Evolutionary conservation across 2,888 invertebrate species (phyloP).

Genomic region (Lochmaea capreae): DNA sequence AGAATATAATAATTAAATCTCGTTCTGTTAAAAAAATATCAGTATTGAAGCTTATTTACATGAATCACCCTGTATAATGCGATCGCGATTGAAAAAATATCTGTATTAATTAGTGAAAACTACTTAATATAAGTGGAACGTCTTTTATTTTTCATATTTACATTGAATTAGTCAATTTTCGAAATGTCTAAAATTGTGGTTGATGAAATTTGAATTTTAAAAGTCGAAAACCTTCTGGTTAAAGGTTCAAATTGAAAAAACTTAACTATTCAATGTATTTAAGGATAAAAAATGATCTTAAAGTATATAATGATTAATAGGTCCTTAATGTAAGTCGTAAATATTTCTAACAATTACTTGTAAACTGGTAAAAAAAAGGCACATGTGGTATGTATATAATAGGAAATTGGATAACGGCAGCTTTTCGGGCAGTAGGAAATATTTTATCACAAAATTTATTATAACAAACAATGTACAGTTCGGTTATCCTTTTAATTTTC

Average conservation of each 20-base stretch:
- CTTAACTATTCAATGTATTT: too few relatives aligned
- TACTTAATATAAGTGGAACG: background rate
- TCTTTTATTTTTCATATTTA: background rate
- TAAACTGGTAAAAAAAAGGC: constrained; percentile 22
- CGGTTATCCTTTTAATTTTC: too few relatives aligned
- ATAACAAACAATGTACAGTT: constrained; percentile 18
- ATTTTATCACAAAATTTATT: constrained; percentile 26
- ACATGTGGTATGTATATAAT: constrained; percentile 10
- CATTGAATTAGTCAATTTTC: background rate
- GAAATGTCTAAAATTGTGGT: background rate
- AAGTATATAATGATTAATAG: background rate
- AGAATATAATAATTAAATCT: too few relatives aligned
- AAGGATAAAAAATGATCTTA: background rate
- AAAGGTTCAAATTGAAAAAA: too few relatives aligned
- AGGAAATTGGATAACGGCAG: constrained; percentile 23
- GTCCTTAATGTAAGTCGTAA: background rate
- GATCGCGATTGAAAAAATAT: background rate
- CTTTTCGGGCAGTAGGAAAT: constrained; percentile 28
- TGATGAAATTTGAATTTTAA: background rate
- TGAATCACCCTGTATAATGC: background rate
- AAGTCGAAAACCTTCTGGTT: background rate
- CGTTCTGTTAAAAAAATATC: too few relatives aligned
- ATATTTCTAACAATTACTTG: background rate
- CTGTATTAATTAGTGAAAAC: background rate
- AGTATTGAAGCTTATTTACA: background rate